Evolutionary conservation across 2,797 vertebrate species (phyloP).

Genomic region (Novumbra hubbsi): DNA sequence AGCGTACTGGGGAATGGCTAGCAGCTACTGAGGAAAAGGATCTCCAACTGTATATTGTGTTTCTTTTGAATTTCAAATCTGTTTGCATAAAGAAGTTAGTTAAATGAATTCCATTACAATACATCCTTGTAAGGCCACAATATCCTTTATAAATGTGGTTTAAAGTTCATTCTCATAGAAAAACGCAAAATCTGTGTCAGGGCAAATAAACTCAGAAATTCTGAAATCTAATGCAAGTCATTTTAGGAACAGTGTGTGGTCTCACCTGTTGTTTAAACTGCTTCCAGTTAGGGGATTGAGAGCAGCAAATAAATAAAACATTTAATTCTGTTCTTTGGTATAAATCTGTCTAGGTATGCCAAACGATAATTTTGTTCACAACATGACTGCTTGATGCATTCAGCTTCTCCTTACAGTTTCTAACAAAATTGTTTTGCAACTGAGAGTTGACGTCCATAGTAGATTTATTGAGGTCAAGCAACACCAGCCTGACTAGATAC

Average conservation of each 20-base stretch:
- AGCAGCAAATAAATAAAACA: background rate
- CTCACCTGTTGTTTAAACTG: conserved; percentile 8
- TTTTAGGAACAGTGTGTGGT: background rate
- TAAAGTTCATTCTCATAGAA: background rate
- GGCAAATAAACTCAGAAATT: background rate
- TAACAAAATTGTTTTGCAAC: conserved; percentile 23
- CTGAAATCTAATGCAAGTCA: background rate
- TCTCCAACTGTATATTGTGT: conserved; percentile 20
- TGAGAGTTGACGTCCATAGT: conserved; percentile 16
- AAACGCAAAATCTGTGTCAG: background rate
- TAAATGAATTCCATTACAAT: too few relatives aligned
- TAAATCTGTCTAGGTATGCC: conserved; percentile 22
- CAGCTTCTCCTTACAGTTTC: conserved; percentile 28
- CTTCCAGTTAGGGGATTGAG: conserved; percentile 15
- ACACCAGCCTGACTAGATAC: background rate
- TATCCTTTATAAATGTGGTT: background rate
- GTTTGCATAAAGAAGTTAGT: background rate
- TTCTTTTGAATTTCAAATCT: conserved; percentile 20
- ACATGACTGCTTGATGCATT: conserved; percentile 32
- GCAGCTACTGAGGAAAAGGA: conserved; percentile 13
- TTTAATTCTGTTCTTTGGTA: conserved; percentile 14
- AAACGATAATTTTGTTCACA: conserved; percentile 23
- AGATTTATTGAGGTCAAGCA: conserved; percentile 29
- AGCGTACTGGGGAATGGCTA: conserved; percentile 7
- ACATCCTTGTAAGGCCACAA: background rate